phyloP scores from a whole-genome alignment of 2,888 invertebrate genomes.

The Deilephila elpenor region DNA sequence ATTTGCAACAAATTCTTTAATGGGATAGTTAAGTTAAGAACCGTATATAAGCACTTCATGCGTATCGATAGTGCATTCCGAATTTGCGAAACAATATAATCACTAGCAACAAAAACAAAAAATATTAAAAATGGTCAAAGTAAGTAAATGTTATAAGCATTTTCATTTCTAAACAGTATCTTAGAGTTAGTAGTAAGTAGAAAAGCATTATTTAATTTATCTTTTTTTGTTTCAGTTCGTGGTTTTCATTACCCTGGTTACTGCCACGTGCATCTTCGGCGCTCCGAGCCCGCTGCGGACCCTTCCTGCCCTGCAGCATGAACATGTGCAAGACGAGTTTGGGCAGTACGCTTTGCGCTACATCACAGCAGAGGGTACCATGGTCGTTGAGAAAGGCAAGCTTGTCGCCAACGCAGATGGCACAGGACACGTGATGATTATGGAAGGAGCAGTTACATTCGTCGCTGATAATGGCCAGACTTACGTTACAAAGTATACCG shows the following conservation, averaged over 20 bases:
- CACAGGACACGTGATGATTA: slow-evolving; percentile 54
- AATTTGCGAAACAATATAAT: not conserved
- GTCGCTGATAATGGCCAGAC: slow-evolving; percentile 64
- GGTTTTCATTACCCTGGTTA: slow-evolving; percentile 36
- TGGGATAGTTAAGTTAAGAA: not conserved
- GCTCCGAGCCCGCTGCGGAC: slow-evolving; percentile 44
- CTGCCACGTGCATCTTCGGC: slow-evolving; percentile 7
- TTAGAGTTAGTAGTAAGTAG: not conserved
- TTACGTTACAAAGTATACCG: slow-evolving; percentile 62
- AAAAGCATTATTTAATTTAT: not conserved
- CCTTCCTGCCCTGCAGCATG: slow-evolving; percentile 56
- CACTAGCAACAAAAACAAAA: not conserved
- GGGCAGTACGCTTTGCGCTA: slow-evolving; percentile 64
- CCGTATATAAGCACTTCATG: not conserved
- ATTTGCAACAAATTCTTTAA: slow-evolving; percentile 20
- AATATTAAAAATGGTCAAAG: slow-evolving; percentile 1
- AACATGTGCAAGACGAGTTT: slow-evolving; percentile 57
- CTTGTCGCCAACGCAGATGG: slow-evolving; percentile 56
- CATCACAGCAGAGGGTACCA: slow-evolving; percentile 63
- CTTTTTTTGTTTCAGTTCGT: slow-evolving; percentile 48
- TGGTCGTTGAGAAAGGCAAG: slow-evolving; percentile 59
- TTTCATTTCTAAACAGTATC: not conserved
- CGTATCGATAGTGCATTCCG: not conserved
- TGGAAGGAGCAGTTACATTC: slow-evolving; percentile 63
- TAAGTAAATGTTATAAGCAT: not conserved